Conservation (phyloP, 2,113 vertebrate genomes). For the Lonchura striata region DNA sequence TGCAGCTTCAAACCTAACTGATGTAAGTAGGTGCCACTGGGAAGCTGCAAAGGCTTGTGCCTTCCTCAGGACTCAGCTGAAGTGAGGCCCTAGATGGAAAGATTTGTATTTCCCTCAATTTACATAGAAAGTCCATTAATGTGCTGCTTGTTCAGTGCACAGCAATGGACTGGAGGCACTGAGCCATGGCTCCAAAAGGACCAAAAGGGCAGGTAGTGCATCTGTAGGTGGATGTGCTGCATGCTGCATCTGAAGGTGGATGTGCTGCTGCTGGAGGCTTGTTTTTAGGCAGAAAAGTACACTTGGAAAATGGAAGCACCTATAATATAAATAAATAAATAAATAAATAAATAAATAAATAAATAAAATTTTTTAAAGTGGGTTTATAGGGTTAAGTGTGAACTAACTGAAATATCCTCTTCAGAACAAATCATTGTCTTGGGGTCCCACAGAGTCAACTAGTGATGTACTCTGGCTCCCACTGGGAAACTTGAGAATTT, state of each 20-base stretch:
- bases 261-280: background rate
- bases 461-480: background rate
- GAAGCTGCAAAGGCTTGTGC: background rate
- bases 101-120: background rate
- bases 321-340: background rate
- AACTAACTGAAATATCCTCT: background rate
- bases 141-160: background rate
- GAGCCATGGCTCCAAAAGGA: background rate
- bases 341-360: too few relatives aligned
- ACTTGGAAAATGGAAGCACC: background rate
- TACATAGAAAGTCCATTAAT: background rate
- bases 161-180: too few relatives aligned
- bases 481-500: background rate
- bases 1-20: background rate
- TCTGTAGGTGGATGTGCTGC: rapidly evolving
- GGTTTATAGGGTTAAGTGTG: background rate
- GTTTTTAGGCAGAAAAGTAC: background rate
- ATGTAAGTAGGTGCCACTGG: background rate
- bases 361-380: background rate
- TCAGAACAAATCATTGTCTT: background rate
- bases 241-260: background rate
- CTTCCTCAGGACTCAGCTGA: background rate
- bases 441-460: background rate
- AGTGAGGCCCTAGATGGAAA: background rate
- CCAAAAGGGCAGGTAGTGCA: background rate